Conservation (phyloP, 2,888 invertebrate genomes). For the Synergus umbraculus region DNA sequence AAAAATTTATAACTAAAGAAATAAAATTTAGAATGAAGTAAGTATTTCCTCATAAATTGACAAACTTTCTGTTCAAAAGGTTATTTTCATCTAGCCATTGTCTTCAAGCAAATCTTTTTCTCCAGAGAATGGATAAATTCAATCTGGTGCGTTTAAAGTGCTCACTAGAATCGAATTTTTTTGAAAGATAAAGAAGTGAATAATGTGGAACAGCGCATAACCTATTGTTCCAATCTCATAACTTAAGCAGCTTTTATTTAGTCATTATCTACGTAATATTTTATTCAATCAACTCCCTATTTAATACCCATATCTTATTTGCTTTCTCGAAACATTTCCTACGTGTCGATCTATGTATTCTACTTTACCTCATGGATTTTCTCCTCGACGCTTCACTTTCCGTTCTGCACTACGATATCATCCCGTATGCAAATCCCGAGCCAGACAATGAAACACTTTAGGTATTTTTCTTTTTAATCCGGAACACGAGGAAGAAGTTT, state of each 20-base stretch:
- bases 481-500: too few species aligned
- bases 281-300: conserved; percentile 31
- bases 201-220: conserved; percentile 26
- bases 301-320: conserved; percentile 16
- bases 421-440: conserved; percentile 12
- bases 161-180: conserved; percentile 26
- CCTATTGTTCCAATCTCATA: conserved; percentile 22
- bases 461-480: neutral
- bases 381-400: conserved; percentile 21
- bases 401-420: conserved; percentile 8
- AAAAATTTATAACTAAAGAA: too few species aligned
- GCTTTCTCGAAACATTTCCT: conserved; percentile 29
- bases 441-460: conserved; percentile 13
- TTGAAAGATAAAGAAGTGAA: conserved; percentile 20
- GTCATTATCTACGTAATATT: conserved; percentile 31
- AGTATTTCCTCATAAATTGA: too few species aligned
- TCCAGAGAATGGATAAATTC: conserved; percentile 16
- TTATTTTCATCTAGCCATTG: too few species aligned
- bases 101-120: neutral
- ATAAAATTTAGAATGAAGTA: too few species aligned
- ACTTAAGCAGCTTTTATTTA: conserved; percentile 36
- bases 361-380: conserved; percentile 18
- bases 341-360: conserved; percentile 21
- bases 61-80: too few species aligned
- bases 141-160: conserved; percentile 9